Base-by-base conservation (phyloP, 2,888 invertebrate genomes). In the Drosophila colorata region DNA sequence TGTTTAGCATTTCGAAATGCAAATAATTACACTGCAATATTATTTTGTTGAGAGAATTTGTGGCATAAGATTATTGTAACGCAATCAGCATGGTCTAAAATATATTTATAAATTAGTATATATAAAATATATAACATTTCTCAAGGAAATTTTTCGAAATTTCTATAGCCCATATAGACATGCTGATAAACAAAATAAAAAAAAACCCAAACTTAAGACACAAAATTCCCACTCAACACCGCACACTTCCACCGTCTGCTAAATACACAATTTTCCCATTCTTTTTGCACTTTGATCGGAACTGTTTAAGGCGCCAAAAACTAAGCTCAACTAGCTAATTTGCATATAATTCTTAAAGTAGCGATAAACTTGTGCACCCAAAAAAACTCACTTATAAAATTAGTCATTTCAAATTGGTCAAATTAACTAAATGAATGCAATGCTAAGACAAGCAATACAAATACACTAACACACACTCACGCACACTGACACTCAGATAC, bases 11-110 rank as follows among this genome's bases (percentile, higher is more conserved):
- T 46, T n/a, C 35, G 14, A 33, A 16, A 75, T 68, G 66, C 74
- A 78, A 82, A 69, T 63, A 74, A 80, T 81, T 75, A 87, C 80
- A 82, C 88, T 88, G 85, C 89, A 90, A 90, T 90, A 90, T 90
- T 88, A 88, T 80, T 83, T 81, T 89, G 80, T 78, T 77, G 78
- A 85, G 87, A 87, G 65, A 79, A 73, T 68, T 68, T 84, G 87
- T 74, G 72, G 69, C 80, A 80, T 75, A 78, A 46, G 23, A 55
- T 55, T 46, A 23, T 4, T 38, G 43, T 20, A 37, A 41, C 18
- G 63, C 56, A 35, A 51, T 63, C 63, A 74, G 70, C 74, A 74
- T 80, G 75, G 44, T 64, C 41, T 33, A 11, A 40, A 58, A 43
- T 14, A 58, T n/a, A 46, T 13, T 28, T 28, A 28, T 28, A 28